These are phyloP conservation scores for Diplosoma virens DNA, from an alignment of 23 tunicate genomes.

Conservation along the genomic window DNA sequence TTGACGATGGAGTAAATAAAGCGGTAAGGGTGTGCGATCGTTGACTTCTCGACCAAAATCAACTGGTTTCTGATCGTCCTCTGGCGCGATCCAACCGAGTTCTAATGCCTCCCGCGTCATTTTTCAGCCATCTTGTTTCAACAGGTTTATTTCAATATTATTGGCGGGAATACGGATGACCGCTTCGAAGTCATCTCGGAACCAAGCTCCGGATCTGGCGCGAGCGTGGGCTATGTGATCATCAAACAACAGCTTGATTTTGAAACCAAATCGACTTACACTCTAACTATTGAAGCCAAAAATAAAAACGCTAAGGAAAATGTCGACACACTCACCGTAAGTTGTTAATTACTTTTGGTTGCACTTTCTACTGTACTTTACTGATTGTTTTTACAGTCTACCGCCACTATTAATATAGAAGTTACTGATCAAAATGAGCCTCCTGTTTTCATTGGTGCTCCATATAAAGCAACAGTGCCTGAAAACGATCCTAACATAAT, in stretches of 20 bases:
- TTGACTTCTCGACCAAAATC: no score
- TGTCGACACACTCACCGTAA: background rate
- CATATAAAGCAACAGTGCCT: slow-evolving; percentile 40
- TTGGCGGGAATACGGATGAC: slow-evolving; percentile 41
- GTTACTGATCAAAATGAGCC: slow-evolving; percentile 85
- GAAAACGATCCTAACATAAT: slow-evolving; percentile 12
- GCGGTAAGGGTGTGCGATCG: no score
- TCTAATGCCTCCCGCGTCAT: no score
- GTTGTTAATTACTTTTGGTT: background rate
- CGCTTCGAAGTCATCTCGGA: slow-evolving; percentile 28
- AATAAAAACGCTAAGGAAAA: slow-evolving; percentile 45
- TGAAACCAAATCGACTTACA: slow-evolving; percentile 36
- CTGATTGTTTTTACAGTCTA: no score
- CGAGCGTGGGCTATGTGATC: slow-evolving; percentile 43
- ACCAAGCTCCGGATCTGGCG: slow-evolving; percentile 37
- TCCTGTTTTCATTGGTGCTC: slow-evolving; percentile 46
- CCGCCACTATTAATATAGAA: slow-evolving; percentile 12
- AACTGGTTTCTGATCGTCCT: no score
- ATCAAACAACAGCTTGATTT: slow-evolving; percentile 53
- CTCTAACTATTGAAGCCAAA: slow-evolving; percentile 31
- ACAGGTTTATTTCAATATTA: slow-evolving; percentile 54
- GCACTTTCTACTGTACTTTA: background rate
- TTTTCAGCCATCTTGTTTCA: background rate
- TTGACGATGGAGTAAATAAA: slow-evolving; percentile 57
- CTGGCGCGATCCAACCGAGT: no score